Conservation (phyloP, 2,888 invertebrate genomes). For the Leptodirus hochenwartii region DNA sequence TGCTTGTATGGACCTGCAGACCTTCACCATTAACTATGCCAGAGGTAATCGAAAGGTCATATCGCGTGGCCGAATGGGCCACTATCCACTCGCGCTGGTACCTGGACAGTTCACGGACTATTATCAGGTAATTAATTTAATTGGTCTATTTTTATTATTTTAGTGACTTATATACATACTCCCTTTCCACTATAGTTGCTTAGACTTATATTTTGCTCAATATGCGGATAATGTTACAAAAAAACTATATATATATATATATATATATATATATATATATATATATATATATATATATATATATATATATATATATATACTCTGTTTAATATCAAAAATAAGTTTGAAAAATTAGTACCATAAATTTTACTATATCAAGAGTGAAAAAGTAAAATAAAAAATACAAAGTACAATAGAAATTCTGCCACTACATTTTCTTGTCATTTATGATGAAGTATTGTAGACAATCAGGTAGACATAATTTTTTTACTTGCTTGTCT, state of each 20-base stretch:
- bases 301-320: slow-evolving; percentile 1
- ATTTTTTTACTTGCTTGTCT: no score
- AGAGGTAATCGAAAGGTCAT: slow-evolving; percentile 28
- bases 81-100: slow-evolving; percentile 84
- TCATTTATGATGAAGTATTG: no score
- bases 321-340: not conserved
- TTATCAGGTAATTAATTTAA: slow-evolving; percentile 35
- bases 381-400: no score
- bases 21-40: slow-evolving; percentile 68
- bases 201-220: no score
- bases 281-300: not conserved
- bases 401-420: no score
- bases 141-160: slow-evolving; percentile 7
- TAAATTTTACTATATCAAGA: no score
- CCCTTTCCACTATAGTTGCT: no score
- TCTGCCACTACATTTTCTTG: no score
- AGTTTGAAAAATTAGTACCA: not conserved
- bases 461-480: no score
- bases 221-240: no score
- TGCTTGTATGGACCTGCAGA: slow-evolving; percentile 85
- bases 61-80: slow-evolving; percentile 34
- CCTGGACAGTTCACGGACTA: slow-evolving; percentile 92
- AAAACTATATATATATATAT: no score
- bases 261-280: not conserved
- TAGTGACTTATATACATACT: no score